Conservation (phyloP, 2,113 vertebrate genomes). For the Periophthalmodon schlosseri region DNA sequence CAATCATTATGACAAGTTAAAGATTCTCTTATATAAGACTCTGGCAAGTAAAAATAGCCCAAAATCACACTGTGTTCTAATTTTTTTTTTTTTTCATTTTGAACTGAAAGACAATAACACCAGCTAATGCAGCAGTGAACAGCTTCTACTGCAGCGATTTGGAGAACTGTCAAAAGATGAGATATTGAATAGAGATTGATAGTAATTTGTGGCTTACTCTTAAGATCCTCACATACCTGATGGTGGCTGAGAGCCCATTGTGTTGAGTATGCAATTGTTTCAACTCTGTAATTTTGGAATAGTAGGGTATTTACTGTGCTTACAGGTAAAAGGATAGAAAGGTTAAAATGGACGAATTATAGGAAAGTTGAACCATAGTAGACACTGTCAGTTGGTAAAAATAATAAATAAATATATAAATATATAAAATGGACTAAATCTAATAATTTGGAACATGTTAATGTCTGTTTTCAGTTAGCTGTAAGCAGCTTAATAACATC, state of each 20-base stretch:
- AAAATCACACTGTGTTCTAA: neutral
- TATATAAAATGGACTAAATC: no score
- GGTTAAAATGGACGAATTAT: neutral
- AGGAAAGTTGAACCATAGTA: neutral
- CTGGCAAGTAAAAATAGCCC: neutral
- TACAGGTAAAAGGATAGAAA: neutral
- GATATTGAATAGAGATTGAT: neutral
- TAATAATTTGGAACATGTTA: no score
- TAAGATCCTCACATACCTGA: neutral
- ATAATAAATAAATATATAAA: no score
- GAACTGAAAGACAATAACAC: neutral
- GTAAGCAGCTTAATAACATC: no score
- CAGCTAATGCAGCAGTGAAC: neutral
- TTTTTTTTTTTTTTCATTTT: neutral
- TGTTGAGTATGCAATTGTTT: neutral
- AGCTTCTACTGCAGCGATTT: neutral
- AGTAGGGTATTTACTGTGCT: neutral
- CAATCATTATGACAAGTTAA: constrained; percentile 7
- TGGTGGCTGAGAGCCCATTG: neutral
- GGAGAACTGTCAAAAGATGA: neutral
- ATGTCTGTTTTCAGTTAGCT: no score
- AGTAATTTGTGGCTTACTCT: neutral
- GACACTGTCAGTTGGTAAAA: no score
- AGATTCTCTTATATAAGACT: constrained; percentile 3
- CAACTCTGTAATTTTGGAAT: neutral